Evolutionary conservation across 2,888 invertebrate genomes (phyloP).

Genomic region (Tyria jacobaeae): DNA sequence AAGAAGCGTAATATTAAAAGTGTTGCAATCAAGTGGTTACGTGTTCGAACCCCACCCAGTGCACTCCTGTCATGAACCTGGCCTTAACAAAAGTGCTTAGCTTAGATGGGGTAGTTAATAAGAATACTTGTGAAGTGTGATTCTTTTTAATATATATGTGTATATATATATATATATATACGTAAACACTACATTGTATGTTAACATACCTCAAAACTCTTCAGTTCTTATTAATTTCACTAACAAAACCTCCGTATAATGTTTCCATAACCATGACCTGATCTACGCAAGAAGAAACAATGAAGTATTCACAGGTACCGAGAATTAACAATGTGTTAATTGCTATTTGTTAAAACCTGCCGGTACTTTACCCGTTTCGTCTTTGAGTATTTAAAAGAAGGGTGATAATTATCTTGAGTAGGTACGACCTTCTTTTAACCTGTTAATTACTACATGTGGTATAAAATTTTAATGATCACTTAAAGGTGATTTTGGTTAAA

Average conservation of each 20-base stretch:
- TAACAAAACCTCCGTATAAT: neutral
- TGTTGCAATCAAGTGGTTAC: too few relatives aligned
- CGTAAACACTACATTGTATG: too few relatives aligned
- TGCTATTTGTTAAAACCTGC: slow-evolving; percentile 3
- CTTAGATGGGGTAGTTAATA: too few relatives aligned
- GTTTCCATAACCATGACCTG: neutral
- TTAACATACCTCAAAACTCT: too few relatives aligned
- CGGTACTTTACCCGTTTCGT: slow-evolving; percentile 1
- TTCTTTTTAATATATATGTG: too few relatives aligned
- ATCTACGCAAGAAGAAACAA: slow-evolving; percentile 2
- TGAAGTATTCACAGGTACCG: slow-evolving; percentile 1
- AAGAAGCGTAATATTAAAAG: too few relatives aligned
- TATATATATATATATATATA: too few relatives aligned
- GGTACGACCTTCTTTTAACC: neutral
- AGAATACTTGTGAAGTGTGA: too few relatives aligned
- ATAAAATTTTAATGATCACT: neutral
- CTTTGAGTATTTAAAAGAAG: neutral
- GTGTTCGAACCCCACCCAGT: too few relatives aligned
- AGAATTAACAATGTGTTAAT: slow-evolving; percentile 10
- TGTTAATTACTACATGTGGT: neutral
- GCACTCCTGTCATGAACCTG: too few relatives aligned
- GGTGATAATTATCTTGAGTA: slow-evolving; percentile 3
- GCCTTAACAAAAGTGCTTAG: too few relatives aligned
- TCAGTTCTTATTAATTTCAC: neutral
- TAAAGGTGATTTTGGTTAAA: neutral